Evolutionary conservation across 1,140 invertebrate species (phyloP).

Genomic region (Patella vulgata): DNA sequence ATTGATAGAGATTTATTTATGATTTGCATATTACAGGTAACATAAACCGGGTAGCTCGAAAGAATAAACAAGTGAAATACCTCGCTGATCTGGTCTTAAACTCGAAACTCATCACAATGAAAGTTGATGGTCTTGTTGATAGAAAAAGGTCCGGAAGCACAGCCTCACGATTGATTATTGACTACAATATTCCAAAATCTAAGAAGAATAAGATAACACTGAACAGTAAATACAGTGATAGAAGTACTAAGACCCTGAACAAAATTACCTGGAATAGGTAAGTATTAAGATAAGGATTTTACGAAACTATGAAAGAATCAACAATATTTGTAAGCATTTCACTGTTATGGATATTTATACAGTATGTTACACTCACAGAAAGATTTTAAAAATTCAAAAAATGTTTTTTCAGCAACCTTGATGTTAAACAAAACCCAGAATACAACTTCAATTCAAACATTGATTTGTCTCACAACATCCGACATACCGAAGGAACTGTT

Average conservation of each 20-base stretch:
- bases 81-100: constrained; percentile 23
- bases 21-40: constrained; percentile 39
- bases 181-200: constrained; percentile 44
- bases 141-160: constrained; percentile 31
- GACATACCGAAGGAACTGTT: not conserved
- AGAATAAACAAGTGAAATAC: constrained; percentile 26
- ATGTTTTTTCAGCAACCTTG: constrained; percentile 9
- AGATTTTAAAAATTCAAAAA: too few relatives aligned
- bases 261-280: constrained; percentile 43
- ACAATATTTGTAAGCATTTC: too few relatives aligned
- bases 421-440: constrained; percentile 6
- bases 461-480: constrained; percentile 5
- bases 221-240: constrained; percentile 37
- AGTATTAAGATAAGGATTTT: too few relatives aligned
- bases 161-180: constrained; percentile 20
- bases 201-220: constrained; percentile 37
- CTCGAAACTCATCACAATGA: constrained; percentile 29
- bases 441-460: constrained; percentile 1
- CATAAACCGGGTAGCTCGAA: constrained; percentile 19
- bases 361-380: too few relatives aligned
- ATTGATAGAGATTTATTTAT: too few relatives aligned
- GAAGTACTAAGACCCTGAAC: constrained; percentile 34
- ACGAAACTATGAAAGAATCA: too few relatives aligned
- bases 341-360: too few relatives aligned
- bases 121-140: constrained; percentile 26